These are phyloP conservation scores for Labeo catla DNA, from an alignment of 2,113 vertebrate species.

Conservation along the genomic window DNA sequence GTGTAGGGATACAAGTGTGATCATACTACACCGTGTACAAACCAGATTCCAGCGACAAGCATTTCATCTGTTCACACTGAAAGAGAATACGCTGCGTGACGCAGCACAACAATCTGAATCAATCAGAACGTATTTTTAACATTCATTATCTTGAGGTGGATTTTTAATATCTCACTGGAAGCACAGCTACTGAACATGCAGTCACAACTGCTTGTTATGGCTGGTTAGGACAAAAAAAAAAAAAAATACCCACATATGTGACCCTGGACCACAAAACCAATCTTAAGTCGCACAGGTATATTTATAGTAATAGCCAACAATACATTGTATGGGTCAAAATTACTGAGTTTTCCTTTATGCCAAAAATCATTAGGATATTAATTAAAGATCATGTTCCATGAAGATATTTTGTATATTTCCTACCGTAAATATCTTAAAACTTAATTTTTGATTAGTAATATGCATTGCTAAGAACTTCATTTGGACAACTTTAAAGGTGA, in stretches of 20 bases:
- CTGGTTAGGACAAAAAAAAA: background rate
- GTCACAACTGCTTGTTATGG: background rate
- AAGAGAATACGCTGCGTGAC: background rate
- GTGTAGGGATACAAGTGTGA: background rate
- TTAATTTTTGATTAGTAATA: too few relatives aligned
- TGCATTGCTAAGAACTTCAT: too few relatives aligned
- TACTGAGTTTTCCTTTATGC: too few relatives aligned
- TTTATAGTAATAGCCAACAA: too few relatives aligned
- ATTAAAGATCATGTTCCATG: too few relatives aligned
- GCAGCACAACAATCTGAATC: background rate
- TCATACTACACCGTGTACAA: background rate
- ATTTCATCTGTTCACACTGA: constrained; percentile 2
- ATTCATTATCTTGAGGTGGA: background rate
- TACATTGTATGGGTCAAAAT: too few relatives aligned
- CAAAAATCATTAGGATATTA: too few relatives aligned
- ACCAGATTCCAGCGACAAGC: constrained; percentile 4
- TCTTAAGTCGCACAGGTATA: too few relatives aligned
- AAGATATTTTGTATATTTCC: too few relatives aligned
- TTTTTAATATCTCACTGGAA: background rate
- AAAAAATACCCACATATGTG: background rate
- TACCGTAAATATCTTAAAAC: too few relatives aligned
- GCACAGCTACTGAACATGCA: background rate
- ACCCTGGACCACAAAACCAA: too few relatives aligned
- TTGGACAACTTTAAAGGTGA: too few relatives aligned
- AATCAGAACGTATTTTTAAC: constrained; percentile 8